A percentile compares a stretch with the other conserved stretches of the same genome.
Evolutionary conservation across 1,140 invertebrate species (phyloP).

Genomic region (Hetaerina americana): DNA sequence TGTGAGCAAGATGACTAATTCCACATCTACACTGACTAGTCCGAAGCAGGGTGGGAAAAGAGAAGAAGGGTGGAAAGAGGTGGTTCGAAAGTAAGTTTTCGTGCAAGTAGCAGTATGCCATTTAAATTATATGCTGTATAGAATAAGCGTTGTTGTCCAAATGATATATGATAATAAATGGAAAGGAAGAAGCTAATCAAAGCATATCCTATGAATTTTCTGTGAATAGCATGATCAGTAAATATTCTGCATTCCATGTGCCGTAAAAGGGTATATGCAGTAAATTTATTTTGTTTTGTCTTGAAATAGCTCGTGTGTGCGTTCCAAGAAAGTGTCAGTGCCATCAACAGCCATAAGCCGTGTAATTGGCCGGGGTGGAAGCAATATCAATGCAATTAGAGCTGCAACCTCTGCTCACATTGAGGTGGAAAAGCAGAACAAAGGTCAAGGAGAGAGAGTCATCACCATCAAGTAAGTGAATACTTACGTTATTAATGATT

Average conservation of each 20-base stretch:
- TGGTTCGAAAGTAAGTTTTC: slow-evolving; percentile 62
- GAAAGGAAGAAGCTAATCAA: background rate
- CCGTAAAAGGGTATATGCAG: too few species aligned
- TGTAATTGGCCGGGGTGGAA: slow-evolving; percentile 89
- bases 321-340: slow-evolving; percentile 77
- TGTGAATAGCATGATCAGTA: too few species aligned
- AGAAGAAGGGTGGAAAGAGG: slow-evolving; percentile 96
- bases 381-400: slow-evolving; percentile 93
- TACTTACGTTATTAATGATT: too few species aligned
- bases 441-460: slow-evolving; percentile 82
- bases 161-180: too few species aligned
- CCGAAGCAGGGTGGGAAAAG: slow-evolving; percentile 59
- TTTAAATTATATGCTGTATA: too few species aligned
- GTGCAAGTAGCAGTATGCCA: too few species aligned
- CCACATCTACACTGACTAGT: slow-evolving; percentile 34
- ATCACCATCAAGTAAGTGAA: slow-evolving; percentile 80
- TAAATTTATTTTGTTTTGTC: too few species aligned
- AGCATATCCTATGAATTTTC: background rate
- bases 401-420: slow-evolving; percentile 91
- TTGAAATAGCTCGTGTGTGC: slow-evolving; percentile 5
- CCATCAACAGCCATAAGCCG: slow-evolving; percentile 87
- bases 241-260: too few species aligned
- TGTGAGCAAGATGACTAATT: slow-evolving; percentile 22
- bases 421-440: slow-evolving; percentile 93
- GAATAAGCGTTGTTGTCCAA: too few species aligned